Percentiles rank a stretch among this genome's conserved stretches.
These are phyloP conservation scores for Enteromius trimaculatus DNA, from an alignment of 2,797 vertebrate species.

Conservation along the genomic window DNA sequence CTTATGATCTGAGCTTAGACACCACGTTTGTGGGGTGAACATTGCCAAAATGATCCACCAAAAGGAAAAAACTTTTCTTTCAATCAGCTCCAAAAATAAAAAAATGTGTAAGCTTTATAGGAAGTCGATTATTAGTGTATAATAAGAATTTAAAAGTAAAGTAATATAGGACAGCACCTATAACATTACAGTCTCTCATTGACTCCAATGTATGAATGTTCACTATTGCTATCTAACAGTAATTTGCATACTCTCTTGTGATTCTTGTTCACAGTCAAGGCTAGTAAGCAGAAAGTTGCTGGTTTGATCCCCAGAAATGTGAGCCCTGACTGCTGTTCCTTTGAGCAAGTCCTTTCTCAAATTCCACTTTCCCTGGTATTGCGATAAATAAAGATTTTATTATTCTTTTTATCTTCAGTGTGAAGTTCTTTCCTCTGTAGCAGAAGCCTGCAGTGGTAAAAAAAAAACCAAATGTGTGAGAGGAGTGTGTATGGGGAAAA, in stretches of 20 bases:
- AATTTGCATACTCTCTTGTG: not conserved
- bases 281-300: constrained; percentile 3
- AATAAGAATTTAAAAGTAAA: not conserved
- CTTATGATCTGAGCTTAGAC: not conserved
- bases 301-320: not conserved
- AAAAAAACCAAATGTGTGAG: not conserved
- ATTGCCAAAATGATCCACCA: not conserved
- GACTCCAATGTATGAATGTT: not conserved
- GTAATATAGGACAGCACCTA: not conserved
- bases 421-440: not conserved
- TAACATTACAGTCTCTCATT: not conserved
- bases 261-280: constrained; percentile 1
- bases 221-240: not conserved
- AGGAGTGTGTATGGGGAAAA: not conserved
- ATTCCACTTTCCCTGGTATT: not conserved
- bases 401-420: not conserved
- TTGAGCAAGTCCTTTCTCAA: constrained; percentile 1
- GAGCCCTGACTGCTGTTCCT: not conserved
- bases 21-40: not conserved
- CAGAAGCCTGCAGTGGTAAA: constrained; percentile 16
- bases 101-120: not conserved
- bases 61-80: not conserved
- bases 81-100: not conserved
- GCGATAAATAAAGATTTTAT: not conserved
- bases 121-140: not conserved